These are phyloP conservation scores for Larimichthys crocea DNA, from an alignment of 2,113 vertebrate genomes.

Conservation along the genomic window DNA sequence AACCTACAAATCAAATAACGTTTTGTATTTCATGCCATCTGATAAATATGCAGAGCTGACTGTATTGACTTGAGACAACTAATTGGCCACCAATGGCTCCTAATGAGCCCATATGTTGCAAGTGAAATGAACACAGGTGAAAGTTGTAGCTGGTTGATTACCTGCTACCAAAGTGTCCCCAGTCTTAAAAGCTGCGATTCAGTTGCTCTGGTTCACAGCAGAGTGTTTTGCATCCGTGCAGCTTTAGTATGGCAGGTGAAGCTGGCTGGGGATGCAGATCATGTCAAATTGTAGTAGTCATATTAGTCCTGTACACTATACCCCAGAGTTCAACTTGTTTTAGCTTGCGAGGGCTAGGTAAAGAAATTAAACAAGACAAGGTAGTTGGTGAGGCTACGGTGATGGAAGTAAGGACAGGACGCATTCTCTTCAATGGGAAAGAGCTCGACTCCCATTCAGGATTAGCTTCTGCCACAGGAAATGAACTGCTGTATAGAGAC, in stretches of 20 bases:
- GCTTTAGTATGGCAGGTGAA: constrained; percentile 35
- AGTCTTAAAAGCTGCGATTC: background rate
- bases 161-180: background rate
- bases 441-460: background rate
- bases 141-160: constrained; percentile 27
- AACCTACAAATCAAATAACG: background rate
- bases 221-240: background rate
- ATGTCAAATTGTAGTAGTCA: constrained; percentile 12
- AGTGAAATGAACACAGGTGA: constrained; percentile 35
- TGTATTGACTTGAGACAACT: too few relatives aligned
- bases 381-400: background rate
- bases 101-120: background rate
- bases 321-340: constrained; percentile 16
- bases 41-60: too few relatives aligned
- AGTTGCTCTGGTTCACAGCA: background rate
- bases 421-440: constrained; percentile 35
- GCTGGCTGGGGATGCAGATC: background rate
- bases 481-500: background rate
- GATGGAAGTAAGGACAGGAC: constrained; percentile 1
- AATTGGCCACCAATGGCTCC: too few relatives aligned
- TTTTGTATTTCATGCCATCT: too few relatives aligned
- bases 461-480: constrained; percentile 1
- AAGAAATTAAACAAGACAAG: background rate
- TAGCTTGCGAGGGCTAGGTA: background rate
- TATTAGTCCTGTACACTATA: constrained; percentile 42